A percentile compares a stretch with the other conserved stretches of the same genome.
phyloP scores from a whole-genome alignment of 2,797 vertebrate species.

The Lateolabrax maculatus region DNA sequence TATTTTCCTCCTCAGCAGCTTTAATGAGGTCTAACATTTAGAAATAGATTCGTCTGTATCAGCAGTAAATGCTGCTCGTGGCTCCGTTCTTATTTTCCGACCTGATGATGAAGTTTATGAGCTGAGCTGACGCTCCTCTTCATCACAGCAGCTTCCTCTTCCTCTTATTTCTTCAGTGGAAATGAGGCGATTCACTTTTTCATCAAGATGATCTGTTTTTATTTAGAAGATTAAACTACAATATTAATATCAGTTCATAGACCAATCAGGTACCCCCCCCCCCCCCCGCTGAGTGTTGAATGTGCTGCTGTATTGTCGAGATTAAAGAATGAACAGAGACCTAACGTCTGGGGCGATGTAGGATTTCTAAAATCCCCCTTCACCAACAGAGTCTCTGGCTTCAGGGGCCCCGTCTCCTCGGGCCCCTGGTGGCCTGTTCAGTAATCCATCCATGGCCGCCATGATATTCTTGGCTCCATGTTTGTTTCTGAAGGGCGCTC shows the following conservation, averaged over 20 bases:
- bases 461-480: background rate
- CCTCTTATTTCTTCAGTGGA: too few species aligned
- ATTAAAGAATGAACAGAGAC: background rate
- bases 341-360: too few species aligned
- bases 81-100: constrained; percentile 32
- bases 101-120: constrained; percentile 27
- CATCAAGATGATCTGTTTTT: background rate
- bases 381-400: background rate
- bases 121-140: constrained; percentile 19
- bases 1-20: constrained; percentile 21
- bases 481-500: background rate
- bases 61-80: constrained; percentile 29
- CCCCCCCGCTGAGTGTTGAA: too few species aligned
- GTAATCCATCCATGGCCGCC: background rate
- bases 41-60: constrained; percentile 13
- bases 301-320: too few species aligned
- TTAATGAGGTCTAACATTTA: constrained; percentile 31
- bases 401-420: background rate
- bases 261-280: too few species aligned
- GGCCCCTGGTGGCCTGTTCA: background rate
- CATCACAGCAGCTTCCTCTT: background rate
- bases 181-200: background rate
- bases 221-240: too few species aligned
- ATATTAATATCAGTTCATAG: too few species aligned
- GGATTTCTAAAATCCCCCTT: background rate